Evolutionary conservation across 2,888 invertebrate genomes (phyloP).

Genomic region (Acleris cristana): DNA sequence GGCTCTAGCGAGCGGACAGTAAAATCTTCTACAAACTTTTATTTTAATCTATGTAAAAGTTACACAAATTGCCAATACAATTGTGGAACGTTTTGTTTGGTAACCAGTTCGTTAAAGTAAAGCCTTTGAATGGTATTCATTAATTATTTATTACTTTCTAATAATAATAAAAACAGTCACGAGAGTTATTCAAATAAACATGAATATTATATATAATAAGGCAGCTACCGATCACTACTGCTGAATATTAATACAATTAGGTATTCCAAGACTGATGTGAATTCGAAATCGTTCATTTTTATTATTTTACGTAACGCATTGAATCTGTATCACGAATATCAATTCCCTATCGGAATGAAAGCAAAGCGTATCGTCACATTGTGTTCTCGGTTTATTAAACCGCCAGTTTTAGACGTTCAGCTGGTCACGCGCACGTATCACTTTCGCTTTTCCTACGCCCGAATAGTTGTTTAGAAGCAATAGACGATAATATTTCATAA

Average conservation of each 20-base stretch:
- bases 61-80: not conserved
- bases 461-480: conserved; percentile 50
- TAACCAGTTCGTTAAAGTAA: too few species aligned
- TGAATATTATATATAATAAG: conserved; percentile 13
- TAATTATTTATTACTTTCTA: conserved; percentile 17
- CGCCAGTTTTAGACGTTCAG: conserved; percentile 53
- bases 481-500: conserved; percentile 44
- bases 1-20: conserved; percentile 47
- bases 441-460: conserved; percentile 68
- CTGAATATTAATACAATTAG: conserved; percentile 33
- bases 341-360: conserved; percentile 43
- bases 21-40: conserved; percentile 46
- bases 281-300: conserved; percentile 28
- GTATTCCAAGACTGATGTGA: conserved; percentile 12
- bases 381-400: conserved; percentile 43
- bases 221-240: conserved; percentile 17
- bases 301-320: conserved; percentile 47
- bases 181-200: conserved; percentile 16
- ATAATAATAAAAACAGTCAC: not conserved
- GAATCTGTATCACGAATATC: conserved; percentile 46
- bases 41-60: not conserved
- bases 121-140: too few species aligned
- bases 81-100: too few species aligned
- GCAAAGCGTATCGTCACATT: conserved; percentile 43
- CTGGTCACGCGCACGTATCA: conserved; percentile 55